Evolutionary conservation across 2,888 invertebrate genomes (phyloP).

Genomic region (Agrotis segetum): DNA sequence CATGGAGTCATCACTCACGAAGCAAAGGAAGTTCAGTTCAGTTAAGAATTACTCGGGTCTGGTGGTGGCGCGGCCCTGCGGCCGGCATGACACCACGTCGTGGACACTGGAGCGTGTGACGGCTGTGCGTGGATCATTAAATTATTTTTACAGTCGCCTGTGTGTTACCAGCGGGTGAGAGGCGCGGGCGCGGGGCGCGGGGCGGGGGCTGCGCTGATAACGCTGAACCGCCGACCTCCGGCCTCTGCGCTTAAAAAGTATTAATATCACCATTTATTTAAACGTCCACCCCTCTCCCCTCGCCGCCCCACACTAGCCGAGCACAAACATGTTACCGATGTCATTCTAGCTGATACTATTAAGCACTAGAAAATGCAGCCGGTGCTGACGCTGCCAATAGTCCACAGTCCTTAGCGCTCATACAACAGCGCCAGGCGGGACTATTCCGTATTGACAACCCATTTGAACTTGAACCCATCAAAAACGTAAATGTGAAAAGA

Average conservation of each 20-base stretch:
- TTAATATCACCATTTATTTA: constrained; percentile 79
- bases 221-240: constrained; percentile 80
- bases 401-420: too few species aligned
- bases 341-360: constrained; percentile 40
- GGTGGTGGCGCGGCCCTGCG: not conserved
- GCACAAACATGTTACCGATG: constrained; percentile 43
- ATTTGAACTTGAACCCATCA: too few species aligned
- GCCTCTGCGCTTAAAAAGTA: constrained; percentile 78
- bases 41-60: too few species aligned
- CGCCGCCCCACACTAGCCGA: constrained; percentile 20
- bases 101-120: constrained; percentile 44
- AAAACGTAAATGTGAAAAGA: not conserved
- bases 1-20: too few species aligned
- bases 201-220: constrained; percentile 71
- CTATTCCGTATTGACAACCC: not conserved
- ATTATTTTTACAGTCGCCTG: constrained; percentile 59
- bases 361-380: not conserved
- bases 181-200: constrained; percentile 50
- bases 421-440: not conserved
- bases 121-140: constrained; percentile 47
- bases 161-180: constrained; percentile 43
- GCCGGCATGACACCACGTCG: constrained; percentile 31
- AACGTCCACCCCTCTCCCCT: constrained; percentile 62
- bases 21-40: too few species aligned
- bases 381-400: too few species aligned